These are phyloP conservation scores for Piezodorus guildinii DNA, from an alignment of 1,140 invertebrate species.

Conservation along the genomic window DNA sequence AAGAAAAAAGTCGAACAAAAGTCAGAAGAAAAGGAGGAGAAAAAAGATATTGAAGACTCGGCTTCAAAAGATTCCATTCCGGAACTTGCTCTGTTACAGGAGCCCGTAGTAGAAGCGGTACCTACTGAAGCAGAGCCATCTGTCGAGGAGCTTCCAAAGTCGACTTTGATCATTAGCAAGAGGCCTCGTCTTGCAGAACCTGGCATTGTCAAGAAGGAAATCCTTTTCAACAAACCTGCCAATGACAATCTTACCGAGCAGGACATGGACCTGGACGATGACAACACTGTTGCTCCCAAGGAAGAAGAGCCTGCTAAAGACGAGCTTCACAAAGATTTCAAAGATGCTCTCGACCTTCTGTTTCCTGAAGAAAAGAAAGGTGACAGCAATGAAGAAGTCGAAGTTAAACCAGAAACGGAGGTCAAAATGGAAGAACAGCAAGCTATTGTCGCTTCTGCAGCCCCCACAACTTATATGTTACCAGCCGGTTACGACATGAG, in stretches of 20 bases:
- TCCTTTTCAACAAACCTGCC: background rate
- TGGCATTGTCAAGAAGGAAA: background rate
- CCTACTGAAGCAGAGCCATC: background rate
- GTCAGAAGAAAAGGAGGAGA: constrained; percentile 10
- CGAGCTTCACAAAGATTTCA: constrained; percentile 23
- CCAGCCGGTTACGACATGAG: constrained; percentile 5
- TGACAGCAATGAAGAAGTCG: background rate
- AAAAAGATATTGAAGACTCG: constrained; percentile 1
- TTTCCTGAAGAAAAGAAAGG: constrained; percentile 24
- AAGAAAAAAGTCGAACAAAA: constrained; percentile 42
- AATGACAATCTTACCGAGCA: constrained; percentile 21
- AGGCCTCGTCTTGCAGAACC: background rate
- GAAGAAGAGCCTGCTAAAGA: constrained; percentile 14
- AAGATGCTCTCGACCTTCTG: constrained; percentile 25
- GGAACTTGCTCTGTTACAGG: background rate
- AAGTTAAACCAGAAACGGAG: background rate
- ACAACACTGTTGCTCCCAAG: constrained; percentile 9
- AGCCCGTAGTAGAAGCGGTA: background rate
- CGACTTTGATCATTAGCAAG: constrained; percentile 19
- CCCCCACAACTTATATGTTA: background rate
- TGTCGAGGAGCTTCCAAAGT: constrained; percentile 4
- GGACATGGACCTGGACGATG: constrained; percentile 25
- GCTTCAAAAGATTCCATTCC: background rate
- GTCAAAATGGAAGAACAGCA: background rate
- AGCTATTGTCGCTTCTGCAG: background rate